Conservation (phyloP, 2,113 vertebrate species). For the Saguinus midas region DNA sequence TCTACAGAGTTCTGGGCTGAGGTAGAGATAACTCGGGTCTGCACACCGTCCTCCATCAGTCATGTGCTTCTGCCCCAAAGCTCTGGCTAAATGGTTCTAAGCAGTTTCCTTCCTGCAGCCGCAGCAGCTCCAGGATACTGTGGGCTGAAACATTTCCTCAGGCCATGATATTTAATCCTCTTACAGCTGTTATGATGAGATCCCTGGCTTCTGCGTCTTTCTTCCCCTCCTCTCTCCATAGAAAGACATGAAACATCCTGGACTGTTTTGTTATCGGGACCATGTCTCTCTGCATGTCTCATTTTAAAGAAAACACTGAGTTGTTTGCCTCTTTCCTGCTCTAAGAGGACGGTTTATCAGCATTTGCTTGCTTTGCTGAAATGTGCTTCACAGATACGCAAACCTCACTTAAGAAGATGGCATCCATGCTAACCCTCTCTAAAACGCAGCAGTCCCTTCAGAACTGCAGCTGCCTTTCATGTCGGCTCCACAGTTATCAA, state of each 20-base stretch:
- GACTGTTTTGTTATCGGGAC: neutral
- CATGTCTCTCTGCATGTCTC: neutral
- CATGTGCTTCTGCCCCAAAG: neutral
- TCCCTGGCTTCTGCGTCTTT: neutral
- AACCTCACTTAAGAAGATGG: neutral
- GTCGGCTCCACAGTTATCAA: neutral
- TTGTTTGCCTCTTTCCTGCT: neutral
- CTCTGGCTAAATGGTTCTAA: neutral
- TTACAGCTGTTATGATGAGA: neutral
- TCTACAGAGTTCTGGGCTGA: neutral
- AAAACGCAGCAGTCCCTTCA: neutral
- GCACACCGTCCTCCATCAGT: fast-evolving
- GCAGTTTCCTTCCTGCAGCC: neutral
- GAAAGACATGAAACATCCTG: neutral
- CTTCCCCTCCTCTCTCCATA: neutral
- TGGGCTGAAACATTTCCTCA: neutral
- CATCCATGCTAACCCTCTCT: fast-evolving
- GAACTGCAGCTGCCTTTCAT: too few relatives aligned
- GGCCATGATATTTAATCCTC: neutral
- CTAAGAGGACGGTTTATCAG: neutral
- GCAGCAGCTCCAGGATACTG: neutral
- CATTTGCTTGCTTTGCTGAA: neutral
- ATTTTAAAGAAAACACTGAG: neutral
- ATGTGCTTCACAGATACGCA: neutral
- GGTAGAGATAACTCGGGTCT: neutral